Percentiles rank a stretch among this genome's conserved stretches.
Conservation (phyloP, 2,797 vertebrate species). For the Tokudaia tokunoshimensis region DNA sequence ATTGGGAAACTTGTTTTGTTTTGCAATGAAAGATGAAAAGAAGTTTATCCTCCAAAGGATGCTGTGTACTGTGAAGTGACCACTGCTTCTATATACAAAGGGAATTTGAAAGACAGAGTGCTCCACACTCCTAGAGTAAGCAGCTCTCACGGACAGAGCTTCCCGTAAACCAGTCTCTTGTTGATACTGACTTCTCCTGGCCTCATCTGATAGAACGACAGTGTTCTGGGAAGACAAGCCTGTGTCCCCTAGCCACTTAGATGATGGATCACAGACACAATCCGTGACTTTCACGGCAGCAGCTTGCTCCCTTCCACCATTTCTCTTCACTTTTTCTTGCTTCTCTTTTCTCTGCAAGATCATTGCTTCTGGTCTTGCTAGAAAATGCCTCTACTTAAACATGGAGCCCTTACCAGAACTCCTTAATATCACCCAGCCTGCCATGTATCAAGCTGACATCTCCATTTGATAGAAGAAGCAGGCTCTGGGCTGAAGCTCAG, state of each 20-base stretch:
- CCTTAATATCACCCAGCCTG: background rate
- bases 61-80: background rate
- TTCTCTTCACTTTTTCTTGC: slow-evolving; percentile 51
- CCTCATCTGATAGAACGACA: background rate
- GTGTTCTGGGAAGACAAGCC: slow-evolving; percentile 31
- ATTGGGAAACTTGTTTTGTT: background rate
- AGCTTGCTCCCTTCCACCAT: slow-evolving; percentile 55
- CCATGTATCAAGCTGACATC: background rate
- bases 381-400: slow-evolving; percentile 31
- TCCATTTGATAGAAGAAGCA: slow-evolving; percentile 3
- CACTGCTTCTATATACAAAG: background rate
- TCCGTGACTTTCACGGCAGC: slow-evolving; percentile 39
- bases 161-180: slow-evolving; percentile 69
- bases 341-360: slow-evolving; percentile 3
- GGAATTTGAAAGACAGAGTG: background rate
- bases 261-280: slow-evolving; percentile 29
- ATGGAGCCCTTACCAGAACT: background rate
- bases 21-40: slow-evolving; percentile 48
- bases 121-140: background rate
- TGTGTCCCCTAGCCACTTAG: slow-evolving; percentile 10
- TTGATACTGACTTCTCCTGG: background rate
- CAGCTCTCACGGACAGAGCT: slow-evolving; percentile 41
- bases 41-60: background rate
- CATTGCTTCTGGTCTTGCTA: slow-evolving; percentile 25
- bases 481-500: background rate